These are phyloP conservation scores for Drosophila persimilis DNA, from an alignment of 1,140 invertebrate species.

Conservation along the genomic window DNA sequence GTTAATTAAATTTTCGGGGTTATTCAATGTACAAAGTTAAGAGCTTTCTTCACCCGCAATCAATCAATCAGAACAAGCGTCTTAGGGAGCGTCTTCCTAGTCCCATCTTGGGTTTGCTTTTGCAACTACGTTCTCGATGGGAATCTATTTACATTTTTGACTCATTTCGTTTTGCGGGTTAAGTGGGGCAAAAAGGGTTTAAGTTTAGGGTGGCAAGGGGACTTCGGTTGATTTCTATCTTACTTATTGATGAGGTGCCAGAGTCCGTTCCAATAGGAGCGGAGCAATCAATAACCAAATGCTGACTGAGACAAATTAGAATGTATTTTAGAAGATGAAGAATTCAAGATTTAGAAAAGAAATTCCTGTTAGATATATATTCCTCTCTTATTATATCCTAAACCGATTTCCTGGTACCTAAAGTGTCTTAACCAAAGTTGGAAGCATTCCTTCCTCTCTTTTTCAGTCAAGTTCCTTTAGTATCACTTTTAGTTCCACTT, in stretches of 20 bases:
- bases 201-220: conserved; percentile 12
- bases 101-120: conserved; percentile 15
- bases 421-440: too few species aligned
- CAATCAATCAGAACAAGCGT: conserved; percentile 51
- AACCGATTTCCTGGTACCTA: neutral
- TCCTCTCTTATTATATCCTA: too few species aligned
- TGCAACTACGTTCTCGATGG: conserved; percentile 36
- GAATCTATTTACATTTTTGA: conserved; percentile 61
- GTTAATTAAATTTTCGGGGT: conserved; percentile 70
- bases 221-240: too few species aligned
- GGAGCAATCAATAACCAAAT: conserved; percentile 49
- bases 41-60: conserved; percentile 43
- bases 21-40: conserved; percentile 17
- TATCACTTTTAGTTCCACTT: conserved; percentile 45
- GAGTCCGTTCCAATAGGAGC: conserved; percentile 31
- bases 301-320: conserved; percentile 24
- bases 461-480: conserved; percentile 4
- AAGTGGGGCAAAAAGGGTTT: conserved; percentile 42
- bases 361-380: too few species aligned
- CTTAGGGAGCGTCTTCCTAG: conserved; percentile 3
- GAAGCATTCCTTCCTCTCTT: too few species aligned
- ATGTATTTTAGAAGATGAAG: neutral
- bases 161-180: conserved; percentile 13
- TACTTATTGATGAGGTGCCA: conserved; percentile 49
- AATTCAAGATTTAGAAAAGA: neutral